These are phyloP conservation scores for Trididemnum clinides DNA, from an alignment of 23 tunicate genomes.

Conservation along the genomic window DNA sequence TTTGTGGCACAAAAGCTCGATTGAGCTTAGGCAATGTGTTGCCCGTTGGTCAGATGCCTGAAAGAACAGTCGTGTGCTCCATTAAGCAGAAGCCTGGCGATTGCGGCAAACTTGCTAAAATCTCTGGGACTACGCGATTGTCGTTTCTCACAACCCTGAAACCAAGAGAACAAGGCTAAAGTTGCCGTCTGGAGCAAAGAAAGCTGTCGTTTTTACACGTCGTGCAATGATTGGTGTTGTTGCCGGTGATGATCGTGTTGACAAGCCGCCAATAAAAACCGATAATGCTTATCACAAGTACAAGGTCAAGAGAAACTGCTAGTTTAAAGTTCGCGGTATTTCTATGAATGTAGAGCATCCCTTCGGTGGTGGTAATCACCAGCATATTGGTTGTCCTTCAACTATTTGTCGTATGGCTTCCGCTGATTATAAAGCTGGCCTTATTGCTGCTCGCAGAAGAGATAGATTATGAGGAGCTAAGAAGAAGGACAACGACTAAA, in stretches of 20 bases:
- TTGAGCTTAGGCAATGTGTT: slow-evolving; percentile 82
- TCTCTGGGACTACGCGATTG: slow-evolving; percentile 92
- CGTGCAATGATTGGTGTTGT: slow-evolving; percentile 92
- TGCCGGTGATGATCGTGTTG: slow-evolving; percentile 97
- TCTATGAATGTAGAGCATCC: slow-evolving; percentile 99
- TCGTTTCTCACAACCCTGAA: slow-evolving; percentile 95
- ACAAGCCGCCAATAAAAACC: slow-evolving; percentile 91
- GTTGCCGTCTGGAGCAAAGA: slow-evolving; percentile 91
- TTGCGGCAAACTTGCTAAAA: slow-evolving; percentile 91
- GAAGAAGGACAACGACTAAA: slow-evolving; percentile 74
- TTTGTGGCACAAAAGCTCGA: slow-evolving; percentile 38
- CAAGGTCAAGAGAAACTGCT: slow-evolving; percentile 97
- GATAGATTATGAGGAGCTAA: slow-evolving; percentile 87
- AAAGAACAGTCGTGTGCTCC: slow-evolving; percentile 83
- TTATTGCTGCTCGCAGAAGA: slow-evolving; percentile 94
- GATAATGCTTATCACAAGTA: slow-evolving; percentile 98
- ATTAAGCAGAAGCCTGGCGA: slow-evolving; percentile 92
- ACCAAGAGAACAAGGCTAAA: slow-evolving; percentile 77
- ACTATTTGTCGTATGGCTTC: slow-evolving; percentile 92
- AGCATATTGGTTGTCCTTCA: slow-evolving; percentile 95
- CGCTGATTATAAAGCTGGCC: slow-evolving; percentile 93
- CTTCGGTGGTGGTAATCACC: slow-evolving; percentile 99
- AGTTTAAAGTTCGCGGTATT: slow-evolving; percentile 98
- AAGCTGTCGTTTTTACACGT: slow-evolving; percentile 68
- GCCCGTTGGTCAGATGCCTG: slow-evolving; percentile 91